Evolutionary conservation across 1,140 invertebrate genomes (phyloP).

Genomic region (Drosophila punjabiensis): DNA sequence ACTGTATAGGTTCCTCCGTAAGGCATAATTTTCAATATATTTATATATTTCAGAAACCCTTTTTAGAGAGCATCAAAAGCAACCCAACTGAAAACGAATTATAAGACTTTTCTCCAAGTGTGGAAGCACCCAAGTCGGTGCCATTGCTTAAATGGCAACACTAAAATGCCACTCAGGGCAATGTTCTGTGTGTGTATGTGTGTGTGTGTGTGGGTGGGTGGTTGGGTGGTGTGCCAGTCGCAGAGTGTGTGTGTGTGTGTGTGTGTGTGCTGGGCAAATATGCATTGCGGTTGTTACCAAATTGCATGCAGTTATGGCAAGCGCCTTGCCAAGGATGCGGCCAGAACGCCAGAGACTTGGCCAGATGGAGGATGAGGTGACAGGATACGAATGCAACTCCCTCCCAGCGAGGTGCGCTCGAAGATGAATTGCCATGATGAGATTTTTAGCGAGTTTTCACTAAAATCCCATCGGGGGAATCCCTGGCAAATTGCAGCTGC

Average conservation of each 20-base stretch:
- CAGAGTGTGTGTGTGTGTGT: slow-evolving; percentile 13
- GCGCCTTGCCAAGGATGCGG: slow-evolving; percentile 59
- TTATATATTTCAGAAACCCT: too few species aligned
- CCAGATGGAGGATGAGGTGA: background rate
- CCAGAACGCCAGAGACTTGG: slow-evolving; percentile 24
- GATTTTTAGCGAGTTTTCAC: slow-evolving; percentile 45
- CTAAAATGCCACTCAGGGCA: slow-evolving; percentile 81
- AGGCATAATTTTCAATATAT: background rate
- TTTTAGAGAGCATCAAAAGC: background rate
- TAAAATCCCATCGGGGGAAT: slow-evolving; percentile 42
- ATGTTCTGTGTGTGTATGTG: slow-evolving; percentile 25
- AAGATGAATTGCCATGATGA: slow-evolving; percentile 52
- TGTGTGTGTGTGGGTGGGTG: slow-evolving; percentile 4
- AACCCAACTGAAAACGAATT: too few species aligned
- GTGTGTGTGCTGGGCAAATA: slow-evolving; percentile 58
- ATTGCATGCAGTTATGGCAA: slow-evolving; percentile 68
- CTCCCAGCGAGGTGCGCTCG: slow-evolving; percentile 48
- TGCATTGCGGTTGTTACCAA: slow-evolving; percentile 77
- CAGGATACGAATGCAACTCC: slow-evolving; percentile 40
- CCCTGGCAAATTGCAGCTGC: slow-evolving; percentile 43
- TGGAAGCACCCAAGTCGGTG: slow-evolving; percentile 44
- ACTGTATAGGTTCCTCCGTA: too few species aligned
- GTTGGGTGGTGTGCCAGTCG: slow-evolving; percentile 7
- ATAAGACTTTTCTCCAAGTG: slow-evolving; percentile 2
- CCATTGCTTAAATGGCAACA: slow-evolving; percentile 65